Conservation (phyloP, 2,888 invertebrate genomes). For the Leptura quadrifasciata region DNA sequence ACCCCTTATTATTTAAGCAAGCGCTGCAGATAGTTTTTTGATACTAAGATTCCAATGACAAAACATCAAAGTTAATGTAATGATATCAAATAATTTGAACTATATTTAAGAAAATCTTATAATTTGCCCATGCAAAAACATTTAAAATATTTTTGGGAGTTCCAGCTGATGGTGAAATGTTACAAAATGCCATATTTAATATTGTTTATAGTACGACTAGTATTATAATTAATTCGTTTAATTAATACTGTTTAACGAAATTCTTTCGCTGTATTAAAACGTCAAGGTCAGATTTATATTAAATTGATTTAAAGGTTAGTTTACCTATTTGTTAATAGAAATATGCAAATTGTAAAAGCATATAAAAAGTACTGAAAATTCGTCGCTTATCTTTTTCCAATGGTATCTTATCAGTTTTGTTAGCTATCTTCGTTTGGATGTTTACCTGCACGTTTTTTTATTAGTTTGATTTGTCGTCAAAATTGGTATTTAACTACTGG, state of each 20-base stretch:
- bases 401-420: background rate
- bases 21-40: background rate
- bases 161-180: background rate
- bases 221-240: conserved; percentile 1
- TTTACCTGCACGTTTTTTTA: too few species aligned
- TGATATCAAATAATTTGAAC: background rate
- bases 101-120: background rate
- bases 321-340: background rate
- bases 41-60: background rate
- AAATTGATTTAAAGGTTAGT: background rate
- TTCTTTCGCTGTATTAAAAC: background rate
- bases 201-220: background rate
- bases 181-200: background rate
- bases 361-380: background rate
- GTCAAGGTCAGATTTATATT: background rate
- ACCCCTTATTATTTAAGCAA: background rate
- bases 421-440: background rate
- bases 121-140: background rate
- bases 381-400: background rate
- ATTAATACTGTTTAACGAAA: conserved; percentile 7
- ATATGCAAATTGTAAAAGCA: too few species aligned
- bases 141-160: background rate
- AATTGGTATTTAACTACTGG: too few species aligned
- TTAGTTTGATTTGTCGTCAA: too few species aligned
- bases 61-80: background rate